These are phyloP conservation scores for Melierax canorus DNA, from an alignment of 2,113 vertebrate genomes.

Conservation along the genomic window DNA sequence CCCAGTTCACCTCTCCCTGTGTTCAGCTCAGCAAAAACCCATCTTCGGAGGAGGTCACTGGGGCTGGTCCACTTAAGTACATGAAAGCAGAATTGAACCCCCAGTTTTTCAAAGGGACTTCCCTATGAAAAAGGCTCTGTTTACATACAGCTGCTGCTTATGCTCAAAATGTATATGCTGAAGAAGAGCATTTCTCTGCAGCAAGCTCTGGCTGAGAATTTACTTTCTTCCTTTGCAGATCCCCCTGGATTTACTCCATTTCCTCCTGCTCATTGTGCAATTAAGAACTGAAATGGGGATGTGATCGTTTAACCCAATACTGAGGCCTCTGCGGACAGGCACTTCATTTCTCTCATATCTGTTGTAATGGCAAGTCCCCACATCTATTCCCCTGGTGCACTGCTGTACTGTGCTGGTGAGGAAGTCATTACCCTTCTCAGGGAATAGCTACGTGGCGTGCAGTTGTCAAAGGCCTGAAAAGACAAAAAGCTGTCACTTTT, in stretches of 20 bases:
- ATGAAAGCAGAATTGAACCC: neutral
- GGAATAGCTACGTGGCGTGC: neutral
- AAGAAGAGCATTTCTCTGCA: neutral
- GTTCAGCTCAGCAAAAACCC: neutral
- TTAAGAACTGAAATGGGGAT: conserved; percentile 25
- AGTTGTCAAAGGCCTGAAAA: neutral
- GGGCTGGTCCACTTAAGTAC: neutral
- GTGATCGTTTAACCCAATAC: neutral
- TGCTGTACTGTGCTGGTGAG: neutral
- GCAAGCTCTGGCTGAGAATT: neutral
- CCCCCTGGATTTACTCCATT: neutral
- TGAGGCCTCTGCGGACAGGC: neutral
- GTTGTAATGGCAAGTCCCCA: neutral
- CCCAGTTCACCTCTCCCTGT: neutral
- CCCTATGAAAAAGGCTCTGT: neutral
- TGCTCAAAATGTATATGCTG: neutral
- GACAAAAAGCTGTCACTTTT: neutral
- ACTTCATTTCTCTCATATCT: neutral
- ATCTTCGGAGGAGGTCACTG: neutral
- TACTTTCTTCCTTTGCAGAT: neutral
- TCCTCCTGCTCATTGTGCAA: neutral
- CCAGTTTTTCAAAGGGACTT: neutral
- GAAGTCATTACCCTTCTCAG: conserved; percentile 1
- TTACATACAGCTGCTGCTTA: neutral
- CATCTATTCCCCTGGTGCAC: neutral